Percentiles rank a stretch among this genome's conserved stretches.
These are phyloP conservation scores for Albula glossodonta DNA, from an alignment of 2,113 vertebrate genomes.

Conservation along the genomic window DNA sequence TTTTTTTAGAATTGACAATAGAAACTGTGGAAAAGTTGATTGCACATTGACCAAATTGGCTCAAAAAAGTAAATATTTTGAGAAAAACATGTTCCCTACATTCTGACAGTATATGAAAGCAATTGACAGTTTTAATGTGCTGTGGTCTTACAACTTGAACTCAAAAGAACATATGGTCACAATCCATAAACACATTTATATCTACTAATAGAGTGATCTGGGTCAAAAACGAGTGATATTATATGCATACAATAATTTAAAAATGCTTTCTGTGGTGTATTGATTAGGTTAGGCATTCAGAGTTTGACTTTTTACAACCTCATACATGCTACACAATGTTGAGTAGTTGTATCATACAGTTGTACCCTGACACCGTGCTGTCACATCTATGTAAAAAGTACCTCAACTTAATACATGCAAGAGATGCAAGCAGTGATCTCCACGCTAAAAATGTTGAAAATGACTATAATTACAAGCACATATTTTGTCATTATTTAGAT, in stretches of 20 bases:
- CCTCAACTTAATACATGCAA: background rate
- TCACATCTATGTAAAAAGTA: background rate
- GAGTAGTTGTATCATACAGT: background rate
- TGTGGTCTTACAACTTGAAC: background rate
- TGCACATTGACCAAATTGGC: too few species aligned
- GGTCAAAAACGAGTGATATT: background rate
- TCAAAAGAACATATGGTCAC: background rate
- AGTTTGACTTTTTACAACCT: background rate
- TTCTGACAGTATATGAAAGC: background rate
- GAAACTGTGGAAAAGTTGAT: too few species aligned
- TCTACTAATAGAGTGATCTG: background rate
- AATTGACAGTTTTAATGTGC: background rate
- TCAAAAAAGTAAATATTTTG: too few species aligned
- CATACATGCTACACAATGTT: background rate
- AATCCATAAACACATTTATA: background rate
- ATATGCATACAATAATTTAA: background rate
- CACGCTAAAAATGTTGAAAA: background rate
- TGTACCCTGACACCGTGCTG: background rate
- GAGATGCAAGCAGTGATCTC: background rate
- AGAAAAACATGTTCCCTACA: background rate
- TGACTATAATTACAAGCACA: background rate
- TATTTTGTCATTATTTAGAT: background rate
- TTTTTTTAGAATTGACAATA: too few species aligned
- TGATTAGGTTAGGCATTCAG: background rate
- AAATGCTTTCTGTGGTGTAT: background rate